phyloP scores from a whole-genome alignment of 2,797 vertebrate genomes.

The Denticeps clupeoides region DNA sequence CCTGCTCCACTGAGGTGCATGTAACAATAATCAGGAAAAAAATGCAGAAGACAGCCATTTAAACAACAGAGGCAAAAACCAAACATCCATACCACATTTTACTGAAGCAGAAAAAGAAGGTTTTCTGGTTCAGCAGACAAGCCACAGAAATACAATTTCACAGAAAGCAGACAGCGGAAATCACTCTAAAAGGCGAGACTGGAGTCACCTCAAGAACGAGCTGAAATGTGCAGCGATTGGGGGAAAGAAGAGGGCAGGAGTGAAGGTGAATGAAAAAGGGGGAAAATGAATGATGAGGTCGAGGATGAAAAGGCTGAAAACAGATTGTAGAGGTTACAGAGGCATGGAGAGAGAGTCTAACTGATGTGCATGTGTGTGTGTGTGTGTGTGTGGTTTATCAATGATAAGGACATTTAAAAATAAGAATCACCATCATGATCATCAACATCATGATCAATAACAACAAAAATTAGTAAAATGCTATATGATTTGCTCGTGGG shows the following conservation, averaged over 20 bases:
- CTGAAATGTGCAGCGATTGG: neutral
- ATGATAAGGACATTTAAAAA: neutral
- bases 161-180: neutral
- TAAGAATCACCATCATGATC: neutral
- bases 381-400: neutral
- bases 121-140: slow-evolving; percentile 15
- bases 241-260: neutral
- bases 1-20: too few species aligned
- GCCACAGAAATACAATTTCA: slow-evolving; percentile 17
- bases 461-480: too few species aligned
- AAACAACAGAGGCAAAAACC: neutral
- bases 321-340: neutral
- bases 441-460: neutral
- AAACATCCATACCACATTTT: slow-evolving; percentile 9
- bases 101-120: neutral
- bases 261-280: neutral
- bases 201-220: slow-evolving; percentile 2
- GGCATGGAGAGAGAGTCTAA: neutral
- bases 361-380: slow-evolving; percentile 3
- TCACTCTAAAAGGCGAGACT: slow-evolving; percentile 4
- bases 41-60: neutral
- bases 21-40: too few species aligned
- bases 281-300: neutral
- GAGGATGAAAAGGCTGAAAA: neutral
- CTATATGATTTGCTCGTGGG: too few species aligned